These are phyloP conservation scores for Gonioctena quinquepunctata DNA, from an alignment of 1,140 invertebrate genomes.

Conservation along the genomic window DNA sequence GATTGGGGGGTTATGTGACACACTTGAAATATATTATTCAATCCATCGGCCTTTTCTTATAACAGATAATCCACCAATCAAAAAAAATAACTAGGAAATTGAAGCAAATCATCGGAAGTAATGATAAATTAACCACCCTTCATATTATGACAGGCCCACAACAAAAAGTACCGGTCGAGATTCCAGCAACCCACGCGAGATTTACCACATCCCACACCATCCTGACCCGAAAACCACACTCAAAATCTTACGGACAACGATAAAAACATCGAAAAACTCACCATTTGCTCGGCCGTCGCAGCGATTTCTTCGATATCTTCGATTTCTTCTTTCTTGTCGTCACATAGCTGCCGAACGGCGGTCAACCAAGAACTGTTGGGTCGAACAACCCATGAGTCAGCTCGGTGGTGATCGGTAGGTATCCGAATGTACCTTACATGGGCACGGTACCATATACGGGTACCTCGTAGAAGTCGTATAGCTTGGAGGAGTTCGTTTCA, in stretches of 20 bases:
- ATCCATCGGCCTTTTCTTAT: too few species aligned
- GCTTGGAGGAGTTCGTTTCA: background rate
- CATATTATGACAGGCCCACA: too few species aligned
- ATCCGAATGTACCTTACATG: slow-evolving; percentile 51
- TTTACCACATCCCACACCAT: background rate
- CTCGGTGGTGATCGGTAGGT: slow-evolving; percentile 39
- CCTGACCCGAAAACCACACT: background rate
- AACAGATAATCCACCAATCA: too few species aligned
- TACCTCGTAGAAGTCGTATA: slow-evolving; percentile 42
- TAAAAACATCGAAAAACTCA: slow-evolving; percentile 18
- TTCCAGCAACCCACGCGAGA: background rate
- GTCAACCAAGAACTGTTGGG: slow-evolving; percentile 32
- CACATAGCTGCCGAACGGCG: slow-evolving; percentile 21
- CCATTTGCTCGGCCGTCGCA: slow-evolving; percentile 19
- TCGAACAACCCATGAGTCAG: slow-evolving; percentile 38
- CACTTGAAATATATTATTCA: too few species aligned
- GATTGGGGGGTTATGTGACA: too few species aligned
- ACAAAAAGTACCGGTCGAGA: background rate
- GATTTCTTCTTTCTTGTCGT: slow-evolving; percentile 5
- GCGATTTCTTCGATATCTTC: too few species aligned
- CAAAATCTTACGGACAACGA: background rate
- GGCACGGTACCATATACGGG: slow-evolving; percentile 49
- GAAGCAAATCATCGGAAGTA: too few species aligned
- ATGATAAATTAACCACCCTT: too few species aligned
- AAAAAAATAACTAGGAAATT: too few species aligned